Evolutionary conservation across 2,797 vertebrate species (phyloP).

Genomic region (Pangasius sanitwongsei): DNA sequence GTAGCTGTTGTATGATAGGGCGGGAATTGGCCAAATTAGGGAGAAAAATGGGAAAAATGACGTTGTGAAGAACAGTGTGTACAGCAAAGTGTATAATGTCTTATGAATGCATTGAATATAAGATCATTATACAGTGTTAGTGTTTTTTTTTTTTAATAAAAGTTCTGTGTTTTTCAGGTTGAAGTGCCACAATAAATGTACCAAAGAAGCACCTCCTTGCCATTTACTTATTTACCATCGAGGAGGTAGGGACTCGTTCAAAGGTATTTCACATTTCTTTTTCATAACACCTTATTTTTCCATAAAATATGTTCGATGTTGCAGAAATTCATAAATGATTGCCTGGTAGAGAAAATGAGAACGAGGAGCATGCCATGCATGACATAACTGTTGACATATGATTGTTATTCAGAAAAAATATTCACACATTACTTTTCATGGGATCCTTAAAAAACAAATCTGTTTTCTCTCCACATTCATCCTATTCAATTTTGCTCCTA

Average conservation of each 20-base stretch:
- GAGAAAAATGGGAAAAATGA: no score
- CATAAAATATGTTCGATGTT: not conserved
- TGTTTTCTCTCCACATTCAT: not conserved
- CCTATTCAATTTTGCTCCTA: not conserved
- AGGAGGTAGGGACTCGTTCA: slow-evolving; percentile 83
- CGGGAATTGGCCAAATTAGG: not conserved
- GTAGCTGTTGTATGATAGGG: not conserved
- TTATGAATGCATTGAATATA: not conserved
- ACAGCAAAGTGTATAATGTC: not conserved
- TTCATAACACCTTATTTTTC: not conserved
- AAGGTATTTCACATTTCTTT: slow-evolving; percentile 64
- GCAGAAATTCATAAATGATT: not conserved
- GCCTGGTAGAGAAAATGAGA: not conserved
- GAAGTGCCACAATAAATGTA: slow-evolving; percentile 99
- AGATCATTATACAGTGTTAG: not conserved
- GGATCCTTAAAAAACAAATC: not conserved
- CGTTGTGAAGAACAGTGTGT: no score
- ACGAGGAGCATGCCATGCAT: not conserved
- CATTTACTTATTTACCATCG: slow-evolving; percentile 97
- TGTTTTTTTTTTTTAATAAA: not conserved
- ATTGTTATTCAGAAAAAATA: not conserved
- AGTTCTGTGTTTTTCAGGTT: slow-evolving; percentile 74
- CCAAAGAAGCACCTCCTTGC: slow-evolving; percentile 99
- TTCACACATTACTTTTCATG: not conserved
- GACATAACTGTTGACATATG: not conserved